phyloP scores from a whole-genome alignment of 2,797 vertebrate species.

The Urophycis tenuis region DNA sequence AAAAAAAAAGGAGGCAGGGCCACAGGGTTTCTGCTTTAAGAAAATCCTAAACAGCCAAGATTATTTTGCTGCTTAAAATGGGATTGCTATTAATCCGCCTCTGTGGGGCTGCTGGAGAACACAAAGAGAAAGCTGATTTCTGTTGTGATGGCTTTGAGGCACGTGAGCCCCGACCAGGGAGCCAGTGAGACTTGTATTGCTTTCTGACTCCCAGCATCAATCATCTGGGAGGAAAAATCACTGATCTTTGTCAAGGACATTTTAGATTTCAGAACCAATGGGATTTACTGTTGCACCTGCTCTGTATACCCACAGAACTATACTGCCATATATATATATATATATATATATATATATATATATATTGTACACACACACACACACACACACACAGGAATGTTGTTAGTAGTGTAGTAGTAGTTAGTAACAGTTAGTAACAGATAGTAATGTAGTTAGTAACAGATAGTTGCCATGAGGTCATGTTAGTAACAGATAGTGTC shows the following conservation, averaged over 20 bases:
- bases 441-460: no score
- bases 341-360: no score
- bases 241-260: background rate
- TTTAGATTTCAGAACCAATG: background rate
- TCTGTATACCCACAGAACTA: background rate
- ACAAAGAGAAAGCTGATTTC: background rate
- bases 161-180: background rate
- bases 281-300: background rate
- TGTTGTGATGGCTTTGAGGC: background rate
- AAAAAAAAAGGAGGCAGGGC: background rate
- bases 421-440: no score
- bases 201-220: background rate
- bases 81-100: background rate
- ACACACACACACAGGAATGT: no score
- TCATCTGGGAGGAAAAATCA: background rate
- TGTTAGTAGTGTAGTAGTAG: no score
- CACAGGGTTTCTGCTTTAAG: background rate
- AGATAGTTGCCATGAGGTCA: no score
- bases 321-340: background rate
- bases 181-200: background rate
- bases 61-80: background rate
- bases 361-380: no score
- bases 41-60: background rate
- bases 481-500: no score
- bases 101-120: background rate